A percentile compares a stretch with the other conserved stretches of the same genome.
phyloP scores from a whole-genome alignment of 2,113 vertebrate species.

The Entelurus aequoreus region DNA sequence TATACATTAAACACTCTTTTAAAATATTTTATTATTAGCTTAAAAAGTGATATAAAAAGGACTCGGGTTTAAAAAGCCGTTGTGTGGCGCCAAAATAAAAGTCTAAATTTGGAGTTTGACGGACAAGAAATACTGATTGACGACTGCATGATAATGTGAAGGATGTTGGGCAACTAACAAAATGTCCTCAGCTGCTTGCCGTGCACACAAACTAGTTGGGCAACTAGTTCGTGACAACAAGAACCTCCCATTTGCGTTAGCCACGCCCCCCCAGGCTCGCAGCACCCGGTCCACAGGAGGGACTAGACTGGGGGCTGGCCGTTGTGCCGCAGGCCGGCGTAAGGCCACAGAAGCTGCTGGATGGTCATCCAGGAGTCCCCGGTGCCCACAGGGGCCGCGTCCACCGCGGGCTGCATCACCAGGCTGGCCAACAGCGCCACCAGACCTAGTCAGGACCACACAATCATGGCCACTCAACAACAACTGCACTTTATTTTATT shows the following conservation, averaged over 20 bases:
- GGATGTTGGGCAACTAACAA: not conserved
- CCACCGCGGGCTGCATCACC: slow-evolving; percentile 81
- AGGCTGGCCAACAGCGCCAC: slow-evolving; percentile 79
- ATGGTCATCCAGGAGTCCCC: slow-evolving; percentile 85
- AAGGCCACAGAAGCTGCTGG: slow-evolving; percentile 90
- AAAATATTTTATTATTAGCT: slow-evolving; percentile 48
- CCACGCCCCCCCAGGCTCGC: slow-evolving; percentile 34
- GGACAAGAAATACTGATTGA: not conserved
- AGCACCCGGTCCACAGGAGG: not conserved
- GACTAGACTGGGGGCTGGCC: slow-evolving; percentile 82
- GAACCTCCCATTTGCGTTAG: slow-evolving; percentile 37
- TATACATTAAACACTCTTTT: slow-evolving; percentile 32
- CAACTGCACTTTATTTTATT: not conserved
- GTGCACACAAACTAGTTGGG: slow-evolving; percentile 35
- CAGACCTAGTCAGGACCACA: slow-evolving; percentile 55
- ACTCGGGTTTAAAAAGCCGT: slow-evolving; percentile 39
- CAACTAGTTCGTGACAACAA: slow-evolving; percentile 43
- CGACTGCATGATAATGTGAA: not conserved
- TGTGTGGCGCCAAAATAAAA: slow-evolving; percentile 9
- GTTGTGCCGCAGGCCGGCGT: slow-evolving; percentile 78
- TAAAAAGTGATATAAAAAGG: slow-evolving; percentile 39
- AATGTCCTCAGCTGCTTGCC: not conserved
- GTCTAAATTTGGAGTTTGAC: not conserved
- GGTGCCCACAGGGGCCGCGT: slow-evolving; percentile 80
- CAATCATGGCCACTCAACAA: not conserved